Conservation (phyloP, 2,797 vertebrate species). For the Macroramphosus scolopax region DNA sequence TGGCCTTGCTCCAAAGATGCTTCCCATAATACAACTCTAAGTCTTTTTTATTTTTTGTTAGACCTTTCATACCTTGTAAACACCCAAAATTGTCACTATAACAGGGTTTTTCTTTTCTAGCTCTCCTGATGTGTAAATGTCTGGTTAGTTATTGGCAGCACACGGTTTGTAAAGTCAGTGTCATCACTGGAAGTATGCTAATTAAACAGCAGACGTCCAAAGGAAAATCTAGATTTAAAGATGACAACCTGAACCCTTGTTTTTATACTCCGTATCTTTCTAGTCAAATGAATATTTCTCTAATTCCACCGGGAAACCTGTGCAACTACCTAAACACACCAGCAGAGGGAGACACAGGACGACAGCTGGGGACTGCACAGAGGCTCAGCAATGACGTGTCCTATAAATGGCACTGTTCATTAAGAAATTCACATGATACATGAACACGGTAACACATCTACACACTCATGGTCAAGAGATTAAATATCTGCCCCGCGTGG, state of each 20-base stretch:
- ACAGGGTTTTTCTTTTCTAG: too few relatives aligned
- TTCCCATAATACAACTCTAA: background rate
- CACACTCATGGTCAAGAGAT: constrained; percentile 24
- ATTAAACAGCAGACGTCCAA: constrained; percentile 7
- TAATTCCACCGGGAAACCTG: background rate
- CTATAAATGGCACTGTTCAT: constrained; percentile 54
- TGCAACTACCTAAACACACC: constrained; percentile 29
- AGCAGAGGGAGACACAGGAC: constrained; percentile 55
- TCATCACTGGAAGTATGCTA: background rate
- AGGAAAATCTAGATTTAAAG: constrained; percentile 25
- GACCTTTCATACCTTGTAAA: constrained; percentile 3
- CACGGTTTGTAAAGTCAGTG: too few relatives aligned
- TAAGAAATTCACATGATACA: constrained; percentile 37
- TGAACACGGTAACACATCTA: constrained; percentile 39
- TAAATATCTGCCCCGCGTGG: constrained; percentile 17
- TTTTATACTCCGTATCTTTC: too few relatives aligned
- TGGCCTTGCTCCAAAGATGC: constrained; percentile 2
- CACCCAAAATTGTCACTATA: background rate
- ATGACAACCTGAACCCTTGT: constrained; percentile 11
- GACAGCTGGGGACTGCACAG: constrained; percentile 8
- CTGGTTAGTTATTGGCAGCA: too few relatives aligned
- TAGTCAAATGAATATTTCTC: too few relatives aligned
- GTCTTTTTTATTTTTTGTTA: too few relatives aligned
- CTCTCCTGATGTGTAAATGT: too few relatives aligned
- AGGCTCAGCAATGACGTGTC: constrained; percentile 21